Conservation (phyloP, 2,113 vertebrate species). For the Brachionichthys hirsutus region DNA sequence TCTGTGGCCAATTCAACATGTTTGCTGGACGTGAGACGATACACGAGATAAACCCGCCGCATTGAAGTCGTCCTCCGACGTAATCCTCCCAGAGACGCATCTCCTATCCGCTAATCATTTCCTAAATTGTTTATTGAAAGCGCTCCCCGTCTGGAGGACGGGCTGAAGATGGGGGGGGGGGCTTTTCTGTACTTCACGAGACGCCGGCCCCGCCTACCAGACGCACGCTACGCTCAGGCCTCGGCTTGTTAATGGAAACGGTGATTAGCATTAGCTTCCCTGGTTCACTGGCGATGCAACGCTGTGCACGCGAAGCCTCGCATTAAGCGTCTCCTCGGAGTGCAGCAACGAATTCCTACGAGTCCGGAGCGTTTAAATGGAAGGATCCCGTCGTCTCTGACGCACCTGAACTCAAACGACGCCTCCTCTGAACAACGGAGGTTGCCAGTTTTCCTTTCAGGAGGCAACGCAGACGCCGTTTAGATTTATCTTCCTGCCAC, state of each 20-base stretch:
- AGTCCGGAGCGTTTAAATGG: conserved; percentile 9
- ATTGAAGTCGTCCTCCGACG: conserved; percentile 41
- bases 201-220: conserved; percentile 10
- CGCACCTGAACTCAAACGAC: conserved; percentile 1
- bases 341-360: conserved; percentile 3
- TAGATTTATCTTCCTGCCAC: too few species aligned
- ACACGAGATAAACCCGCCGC: conserved; percentile 56
- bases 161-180: not conserved
- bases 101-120: conserved; percentile 63
- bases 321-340: conserved; percentile 30
- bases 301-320: conserved; percentile 20
- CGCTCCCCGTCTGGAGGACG: conserved; percentile 15
- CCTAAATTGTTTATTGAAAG: conserved; percentile 66
- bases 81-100: conserved; percentile 63
- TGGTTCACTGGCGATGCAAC: conserved; percentile 32
- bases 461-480: too few species aligned
- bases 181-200: too few species aligned
- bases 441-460: not conserved
- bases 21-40: conserved; percentile 61
- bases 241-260: conserved; percentile 38
- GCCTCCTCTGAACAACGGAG: conserved; percentile 23
- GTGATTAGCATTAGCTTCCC: conserved; percentile 26
- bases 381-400: conserved; percentile 43
- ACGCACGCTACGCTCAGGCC: not conserved
- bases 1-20: conserved; percentile 65